These are phyloP conservation scores for Onychorhynchus coronatus DNA, from an alignment of 2,113 vertebrate species.

Conservation along the genomic window DNA sequence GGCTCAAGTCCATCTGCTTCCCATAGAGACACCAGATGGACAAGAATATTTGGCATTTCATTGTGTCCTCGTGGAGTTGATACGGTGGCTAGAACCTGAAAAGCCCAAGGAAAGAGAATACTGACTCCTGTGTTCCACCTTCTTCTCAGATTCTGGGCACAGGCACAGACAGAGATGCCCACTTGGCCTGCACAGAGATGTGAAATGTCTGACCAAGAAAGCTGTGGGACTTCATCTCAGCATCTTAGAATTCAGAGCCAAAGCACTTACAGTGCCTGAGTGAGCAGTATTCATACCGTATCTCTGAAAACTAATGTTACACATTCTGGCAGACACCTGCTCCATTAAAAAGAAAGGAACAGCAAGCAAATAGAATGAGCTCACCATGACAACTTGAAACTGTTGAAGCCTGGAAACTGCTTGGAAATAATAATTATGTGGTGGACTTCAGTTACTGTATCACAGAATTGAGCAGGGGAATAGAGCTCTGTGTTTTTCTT, in stretches of 20 bases:
- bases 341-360: not conserved
- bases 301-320: not conserved
- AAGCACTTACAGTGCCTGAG: not conserved
- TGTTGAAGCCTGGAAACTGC: not conserved
- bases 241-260: not conserved
- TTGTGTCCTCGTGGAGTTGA: not conserved
- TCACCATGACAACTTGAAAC: not conserved
- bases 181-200: not conserved
- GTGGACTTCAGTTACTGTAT: not conserved
- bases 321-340: not conserved
- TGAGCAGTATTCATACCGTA: not conserved
- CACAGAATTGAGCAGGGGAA: fast-evolving
- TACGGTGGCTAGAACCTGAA: not conserved
- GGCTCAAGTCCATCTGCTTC: constrained; percentile 7
- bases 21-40: constrained; percentile 39
- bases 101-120: not conserved
- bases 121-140: not conserved
- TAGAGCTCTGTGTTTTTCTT: not conserved
- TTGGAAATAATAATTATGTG: not conserved
- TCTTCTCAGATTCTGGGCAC: not conserved
- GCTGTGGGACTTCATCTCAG: not conserved
- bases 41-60: constrained; percentile 10
- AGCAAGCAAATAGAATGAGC: not conserved
- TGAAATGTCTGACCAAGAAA: constrained; percentile 6
- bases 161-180: not conserved